Evolutionary conservation across 2,113 vertebrate species (phyloP), one percentile per base, ranked within the genome.

Genomic region (Sardina pilchardus): DNA sequence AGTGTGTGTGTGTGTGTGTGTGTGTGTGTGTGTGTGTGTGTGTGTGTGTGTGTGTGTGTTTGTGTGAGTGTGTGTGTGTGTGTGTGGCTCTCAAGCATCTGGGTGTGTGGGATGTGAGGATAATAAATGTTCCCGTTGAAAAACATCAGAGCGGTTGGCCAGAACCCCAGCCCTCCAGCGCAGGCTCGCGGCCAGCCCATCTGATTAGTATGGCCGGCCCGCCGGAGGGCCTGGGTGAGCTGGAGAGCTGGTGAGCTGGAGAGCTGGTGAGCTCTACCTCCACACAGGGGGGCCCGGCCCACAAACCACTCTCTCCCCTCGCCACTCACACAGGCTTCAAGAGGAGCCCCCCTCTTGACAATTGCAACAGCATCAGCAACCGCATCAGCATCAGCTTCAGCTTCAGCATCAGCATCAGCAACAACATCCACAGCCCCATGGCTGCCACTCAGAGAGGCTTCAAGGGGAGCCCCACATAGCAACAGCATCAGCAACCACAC

Each of bases 121-220:
- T 78, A 78, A 78, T 78, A 78, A 78, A 78, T 78, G 71, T 78
- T 36, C 26, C 34, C 21, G 34, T 78, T 78, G 71, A 78, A 78
- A 78, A 78, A 36, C 71, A 78, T 78, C 71, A 36, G 9, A 78
- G 71, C 14, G 36, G 30, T 36, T 34, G 71, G 71, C 71, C 71
- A 78, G 36, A 78, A 78, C 71, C 71, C 34, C 30, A 34, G 71
- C 30, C 71, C 71, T 34, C 5, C 36, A 78, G 34, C 9, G 5
- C 71, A 34, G 71, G 71, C 71, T 78, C 14, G 10, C 4, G 26
- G 71, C 71, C 71, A 78, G 34, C 71, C 3, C 26, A 16, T 36
- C 71, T 78, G 71, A 78, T 78, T 78, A 78, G 30, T 17, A 34
- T 6, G n/a, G 39, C 39, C 48, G 0, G 12, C 17, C 17, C 12